Base-by-base conservation (phyloP, 53 echinoderm and acorn worm species). In the Mesocentrotus franciscanus region DNA sequence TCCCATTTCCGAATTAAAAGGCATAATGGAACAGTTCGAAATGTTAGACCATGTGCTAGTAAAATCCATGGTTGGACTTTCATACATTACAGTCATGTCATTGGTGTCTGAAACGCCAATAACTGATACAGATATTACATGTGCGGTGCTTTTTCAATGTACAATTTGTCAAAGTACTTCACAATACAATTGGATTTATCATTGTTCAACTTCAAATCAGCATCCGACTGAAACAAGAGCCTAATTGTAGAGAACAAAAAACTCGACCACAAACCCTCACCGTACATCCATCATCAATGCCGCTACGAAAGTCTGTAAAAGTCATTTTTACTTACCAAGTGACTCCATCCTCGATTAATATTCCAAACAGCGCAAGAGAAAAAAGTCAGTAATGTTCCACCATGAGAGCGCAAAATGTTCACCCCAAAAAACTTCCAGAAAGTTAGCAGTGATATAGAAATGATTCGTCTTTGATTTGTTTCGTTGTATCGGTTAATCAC, bases 341-440 rank as follows among this genome's bases (percentile, higher is more conserved):
- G 81, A 81, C 81, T 81, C 81, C 81, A 81, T 81, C 81, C 36
- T 81, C 42, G 81, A 20, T 81, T 81, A 81, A 81, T 81, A 81
- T 81, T 81, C 81, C 81, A 81, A 81, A 33, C 81, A 81, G 20
- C 16, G 30, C 32, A 72, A 9, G 18, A 16, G 18, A 72, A n/a
- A 72, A 16, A 79, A 81, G 36, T 81, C 81, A 81, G 36, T 81
- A 81, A 81, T 18, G 81, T 81, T 81, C 81, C 81, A 81, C 36
- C 81, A 81, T 81, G 81, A 22, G 81, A 16, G 81, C 17, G 42
- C 42, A 81, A 29, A 42, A 81, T 42, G 36, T 29, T 81, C 81
- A 81, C 81, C 17, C 17, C 15, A 64, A 39, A 81, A 81, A 36
- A 39, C 18, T 81, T 81, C 22, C 42, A 81, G 8, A 20, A 42